A percentile compares a stretch with the other conserved stretches of the same genome.
Conservation (phyloP, 2,888 invertebrate genomes). For the Ceramica pisi region DNA sequence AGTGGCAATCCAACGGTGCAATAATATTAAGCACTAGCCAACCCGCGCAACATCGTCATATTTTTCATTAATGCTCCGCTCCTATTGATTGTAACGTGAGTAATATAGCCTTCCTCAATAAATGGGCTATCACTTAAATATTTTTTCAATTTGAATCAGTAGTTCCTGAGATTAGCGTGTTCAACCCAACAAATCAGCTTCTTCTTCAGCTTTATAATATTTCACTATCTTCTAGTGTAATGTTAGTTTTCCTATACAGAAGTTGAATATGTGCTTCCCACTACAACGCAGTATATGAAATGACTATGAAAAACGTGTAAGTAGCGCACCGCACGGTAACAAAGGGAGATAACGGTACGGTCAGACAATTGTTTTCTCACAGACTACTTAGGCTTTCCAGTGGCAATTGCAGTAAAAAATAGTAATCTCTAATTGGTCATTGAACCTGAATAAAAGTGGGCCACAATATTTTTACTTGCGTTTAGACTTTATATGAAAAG, state of each 20-base stretch:
- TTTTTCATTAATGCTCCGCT: no score
- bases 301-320: conserved; percentile 30
- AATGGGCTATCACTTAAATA: neutral
- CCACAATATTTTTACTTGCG: neutral
- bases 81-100: no score
- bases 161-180: no score
- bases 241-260: conserved; percentile 7
- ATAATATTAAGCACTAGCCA: neutral
- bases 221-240: neutral
- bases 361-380: conserved; percentile 31
- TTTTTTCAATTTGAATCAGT: neutral
- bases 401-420: conserved; percentile 15
- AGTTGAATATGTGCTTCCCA: conserved; percentile 9
- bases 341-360: conserved; percentile 45
- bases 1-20: neutral
- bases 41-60: no score
- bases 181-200: no score
- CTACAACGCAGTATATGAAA: conserved; percentile 17
- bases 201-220: no score
- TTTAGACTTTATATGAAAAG: neutral
- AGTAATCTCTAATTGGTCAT: conserved; percentile 22
- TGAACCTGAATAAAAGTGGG: conserved; percentile 13
- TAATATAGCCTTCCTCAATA: no score
- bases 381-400: conserved; percentile 6
- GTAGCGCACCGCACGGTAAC: conserved; percentile 29